phyloP scores from a whole-genome alignment of 2,888 invertebrate genomes.

The Synergus itoensis region DNA sequence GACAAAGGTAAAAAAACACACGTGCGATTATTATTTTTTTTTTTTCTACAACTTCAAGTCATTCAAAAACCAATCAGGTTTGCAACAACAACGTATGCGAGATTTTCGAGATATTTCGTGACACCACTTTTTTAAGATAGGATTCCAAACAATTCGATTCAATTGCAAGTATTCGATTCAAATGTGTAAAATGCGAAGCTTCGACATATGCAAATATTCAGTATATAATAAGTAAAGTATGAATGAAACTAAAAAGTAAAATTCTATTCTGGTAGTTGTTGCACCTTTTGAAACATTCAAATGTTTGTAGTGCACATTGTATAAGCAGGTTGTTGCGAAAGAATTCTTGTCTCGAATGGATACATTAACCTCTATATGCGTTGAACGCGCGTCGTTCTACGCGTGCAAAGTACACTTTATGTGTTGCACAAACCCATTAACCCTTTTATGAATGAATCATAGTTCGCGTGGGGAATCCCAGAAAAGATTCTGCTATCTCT shows the following conservation, averaged over 20 bases:
- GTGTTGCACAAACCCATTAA: constrained; percentile 38
- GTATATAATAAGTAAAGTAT: not conserved
- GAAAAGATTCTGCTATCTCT: constrained; percentile 28
- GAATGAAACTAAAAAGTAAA: constrained; percentile 3
- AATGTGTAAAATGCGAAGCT: too few species aligned
- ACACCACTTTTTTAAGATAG: too few species aligned
- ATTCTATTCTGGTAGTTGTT: not conserved
- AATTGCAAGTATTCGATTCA: too few species aligned
- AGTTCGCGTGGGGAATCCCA: constrained; percentile 30
- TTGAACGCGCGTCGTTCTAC: constrained; percentile 29
- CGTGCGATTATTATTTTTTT: too few species aligned
- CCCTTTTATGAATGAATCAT: constrained; percentile 41
- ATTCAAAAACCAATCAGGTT: too few species aligned
- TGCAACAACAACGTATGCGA: too few species aligned
- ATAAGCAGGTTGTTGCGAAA: constrained; percentile 34
- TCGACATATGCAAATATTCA: not conserved
- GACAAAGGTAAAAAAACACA: too few species aligned
- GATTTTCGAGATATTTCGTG: too few species aligned
- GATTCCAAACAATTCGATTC: too few species aligned
- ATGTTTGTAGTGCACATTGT: constrained; percentile 19
- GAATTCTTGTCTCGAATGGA: constrained; percentile 36
- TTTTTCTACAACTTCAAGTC: too few species aligned
- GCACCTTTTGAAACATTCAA: constrained; percentile 8
- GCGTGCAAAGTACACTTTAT: constrained; percentile 40
- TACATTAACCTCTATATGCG: constrained; percentile 39